These are phyloP conservation scores for Actinia equina DNA, from an alignment of 64 coral and sea anemone genomes.

Conservation along the genomic window DNA sequence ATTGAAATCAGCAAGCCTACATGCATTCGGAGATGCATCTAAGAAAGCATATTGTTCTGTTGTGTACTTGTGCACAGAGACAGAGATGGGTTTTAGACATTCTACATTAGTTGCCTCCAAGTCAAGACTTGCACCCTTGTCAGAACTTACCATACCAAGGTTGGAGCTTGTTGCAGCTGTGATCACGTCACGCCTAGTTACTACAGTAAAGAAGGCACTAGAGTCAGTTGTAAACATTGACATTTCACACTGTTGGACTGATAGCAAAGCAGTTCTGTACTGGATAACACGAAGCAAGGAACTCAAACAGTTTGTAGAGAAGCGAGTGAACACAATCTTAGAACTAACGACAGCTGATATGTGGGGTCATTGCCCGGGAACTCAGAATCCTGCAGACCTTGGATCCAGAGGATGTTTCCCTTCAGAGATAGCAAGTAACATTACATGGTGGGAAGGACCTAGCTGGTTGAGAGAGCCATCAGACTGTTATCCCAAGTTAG, in stretches of 20 bases:
- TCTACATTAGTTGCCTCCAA: slow-evolving; percentile 8
- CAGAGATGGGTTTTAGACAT: background rate
- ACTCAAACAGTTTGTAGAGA: slow-evolving; percentile 58
- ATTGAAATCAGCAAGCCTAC: slow-evolving; percentile 8
- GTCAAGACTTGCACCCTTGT: slow-evolving; percentile 37
- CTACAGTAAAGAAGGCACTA: slow-evolving; percentile 30
- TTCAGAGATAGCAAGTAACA: background rate
- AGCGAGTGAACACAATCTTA: slow-evolving; percentile 23
- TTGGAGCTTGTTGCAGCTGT: slow-evolving; percentile 45
- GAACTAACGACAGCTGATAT: slow-evolving; percentile 24
- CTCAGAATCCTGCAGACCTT: slow-evolving; percentile 38
- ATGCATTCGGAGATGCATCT: slow-evolving; percentile 34
- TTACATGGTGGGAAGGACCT: slow-evolving; percentile 35
- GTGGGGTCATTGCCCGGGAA: slow-evolving; percentile 37
- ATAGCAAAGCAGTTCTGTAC: slow-evolving; percentile 39
- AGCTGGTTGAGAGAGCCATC: background rate
- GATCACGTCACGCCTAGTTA: slow-evolving; percentile 35
- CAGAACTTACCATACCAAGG: slow-evolving; percentile 29
- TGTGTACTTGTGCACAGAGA: slow-evolving; percentile 13
- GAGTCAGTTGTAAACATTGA: background rate
- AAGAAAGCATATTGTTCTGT: slow-evolving; percentile 39
- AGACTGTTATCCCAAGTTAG: slow-evolving; percentile 27
- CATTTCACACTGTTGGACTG: slow-evolving; percentile 22
- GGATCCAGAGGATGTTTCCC: slow-evolving; percentile 29
- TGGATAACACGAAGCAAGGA: slow-evolving; percentile 36